Evolutionary conservation across 2,113 vertebrate genomes (phyloP).

Genomic region (Dicerorhinus sumatrensis): DNA sequence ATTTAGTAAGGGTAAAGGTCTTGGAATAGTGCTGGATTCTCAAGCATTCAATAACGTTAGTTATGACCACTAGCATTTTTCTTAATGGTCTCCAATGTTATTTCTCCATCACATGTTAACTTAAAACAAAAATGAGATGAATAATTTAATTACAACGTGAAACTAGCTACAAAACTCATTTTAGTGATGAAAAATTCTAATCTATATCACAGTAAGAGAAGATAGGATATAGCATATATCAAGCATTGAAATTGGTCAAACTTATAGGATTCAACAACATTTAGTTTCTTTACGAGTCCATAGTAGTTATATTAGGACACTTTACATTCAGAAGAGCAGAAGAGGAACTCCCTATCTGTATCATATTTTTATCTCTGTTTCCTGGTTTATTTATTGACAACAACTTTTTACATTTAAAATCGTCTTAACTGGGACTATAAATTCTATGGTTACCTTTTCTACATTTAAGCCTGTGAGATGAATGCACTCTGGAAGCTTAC

Average conservation of each 20-base stretch:
- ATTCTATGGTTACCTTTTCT: not conserved
- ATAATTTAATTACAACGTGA: not conserved
- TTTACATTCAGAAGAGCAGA: not conserved
- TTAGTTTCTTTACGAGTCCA: not conserved
- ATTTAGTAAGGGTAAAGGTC: not conserved
- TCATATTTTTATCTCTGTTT: not conserved
- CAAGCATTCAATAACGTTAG: not conserved
- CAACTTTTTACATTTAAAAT: not conserved
- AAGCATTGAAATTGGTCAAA: not conserved
- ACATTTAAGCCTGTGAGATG: not conserved
- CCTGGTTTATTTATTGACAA: not conserved
- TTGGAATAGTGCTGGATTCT: not conserved
- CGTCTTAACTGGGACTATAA: not conserved
- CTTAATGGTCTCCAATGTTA: not conserved
- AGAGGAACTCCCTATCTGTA: not conserved
- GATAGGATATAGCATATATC: not conserved
- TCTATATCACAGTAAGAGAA: too few relatives aligned
- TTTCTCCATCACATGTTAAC: not conserved
- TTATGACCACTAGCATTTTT: not conserved
- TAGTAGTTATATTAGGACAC: not conserved
- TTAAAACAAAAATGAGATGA: not conserved
- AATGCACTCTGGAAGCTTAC: not conserved
- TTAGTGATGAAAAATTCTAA: not conserved
- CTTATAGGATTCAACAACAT: not conserved
- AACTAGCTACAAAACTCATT: not conserved